Evolutionary conservation across 2,888 invertebrate species (phyloP).

Genomic region (Melieria omissa): DNA sequence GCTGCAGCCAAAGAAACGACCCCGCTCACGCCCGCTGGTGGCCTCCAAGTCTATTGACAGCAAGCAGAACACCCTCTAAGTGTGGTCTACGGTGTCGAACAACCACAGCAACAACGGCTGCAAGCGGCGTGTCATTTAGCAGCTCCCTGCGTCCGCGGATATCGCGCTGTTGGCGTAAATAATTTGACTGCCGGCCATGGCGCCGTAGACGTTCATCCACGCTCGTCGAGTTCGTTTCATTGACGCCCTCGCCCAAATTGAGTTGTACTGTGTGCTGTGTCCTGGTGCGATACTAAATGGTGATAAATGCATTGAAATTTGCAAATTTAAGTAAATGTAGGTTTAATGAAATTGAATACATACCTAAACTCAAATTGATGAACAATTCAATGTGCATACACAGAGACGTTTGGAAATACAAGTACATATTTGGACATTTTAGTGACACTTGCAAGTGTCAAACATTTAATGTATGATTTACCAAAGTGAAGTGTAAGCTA

Average conservation of each 20-base stretch:
- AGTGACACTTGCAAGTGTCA: background rate
- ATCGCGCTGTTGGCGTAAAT: no score
- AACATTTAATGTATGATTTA: background rate
- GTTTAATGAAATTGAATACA: constrained; percentile 5
- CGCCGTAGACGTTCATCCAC: no score
- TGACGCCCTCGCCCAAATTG: background rate
- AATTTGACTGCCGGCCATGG: no score
- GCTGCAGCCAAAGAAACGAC: constrained; percentile 64
- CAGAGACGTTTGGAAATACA: background rate
- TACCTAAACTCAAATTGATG: constrained; percentile 9
- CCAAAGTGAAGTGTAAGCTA: background rate
- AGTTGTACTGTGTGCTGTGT: constrained; percentile 18
- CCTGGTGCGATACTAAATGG: constrained; percentile 35
- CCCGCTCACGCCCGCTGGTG: constrained; percentile 60
- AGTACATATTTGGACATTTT: background rate
- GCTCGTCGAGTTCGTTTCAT: background rate
- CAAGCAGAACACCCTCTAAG: constrained; percentile 66
- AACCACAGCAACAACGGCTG: no score
- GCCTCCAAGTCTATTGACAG: constrained; percentile 56
- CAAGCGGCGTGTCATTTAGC: no score
- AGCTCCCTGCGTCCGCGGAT: no score
- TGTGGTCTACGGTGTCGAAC: constrained; percentile 13
- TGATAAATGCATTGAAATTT: constrained; percentile 38
- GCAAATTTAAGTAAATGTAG: constrained; percentile 19
- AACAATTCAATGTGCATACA: constrained; percentile 9